phyloP scores from a whole-genome alignment of 2,888 invertebrate species.

The Caenorhabditis sp. region DNA sequence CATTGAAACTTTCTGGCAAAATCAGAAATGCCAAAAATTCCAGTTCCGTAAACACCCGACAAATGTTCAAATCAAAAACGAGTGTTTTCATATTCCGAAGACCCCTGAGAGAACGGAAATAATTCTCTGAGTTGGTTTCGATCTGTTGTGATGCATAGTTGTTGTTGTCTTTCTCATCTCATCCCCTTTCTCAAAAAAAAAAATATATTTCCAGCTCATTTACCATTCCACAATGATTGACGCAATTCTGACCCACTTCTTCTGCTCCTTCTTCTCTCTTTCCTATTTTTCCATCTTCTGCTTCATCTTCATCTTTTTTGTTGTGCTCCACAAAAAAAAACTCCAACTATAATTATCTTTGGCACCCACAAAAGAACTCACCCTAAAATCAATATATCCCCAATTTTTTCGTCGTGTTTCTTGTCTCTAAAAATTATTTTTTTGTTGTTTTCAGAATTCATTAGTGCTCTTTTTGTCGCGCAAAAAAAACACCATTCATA shows the following conservation, averaged over 20 bases:
- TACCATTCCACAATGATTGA: constrained; percentile 8
- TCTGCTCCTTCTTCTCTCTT: background rate
- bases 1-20: no score
- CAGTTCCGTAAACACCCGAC: no score
- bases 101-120: no score
- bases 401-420: background rate
- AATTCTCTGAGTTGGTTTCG: background rate
- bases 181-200: background rate
- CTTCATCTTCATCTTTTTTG: background rate
- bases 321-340: background rate
- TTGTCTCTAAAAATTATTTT: background rate
- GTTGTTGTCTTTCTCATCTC: background rate
- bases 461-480: background rate
- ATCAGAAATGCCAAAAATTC: no score
- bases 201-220: constrained; percentile 4
- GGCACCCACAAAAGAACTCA: no score
- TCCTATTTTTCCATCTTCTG: background rate
- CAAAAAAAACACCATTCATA: background rate
- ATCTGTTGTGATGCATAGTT: background rate
- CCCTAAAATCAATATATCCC: background rate
- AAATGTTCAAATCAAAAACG: no score
- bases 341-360: no score
- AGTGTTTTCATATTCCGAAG: no score
- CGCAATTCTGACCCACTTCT: constrained; percentile 5
- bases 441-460: background rate